Evolutionary conservation across 53 echinoderm and acorn worm genomes (phyloP), one percentile per base, ranked within the genome.

Genomic region (Henricia sp.): DNA sequence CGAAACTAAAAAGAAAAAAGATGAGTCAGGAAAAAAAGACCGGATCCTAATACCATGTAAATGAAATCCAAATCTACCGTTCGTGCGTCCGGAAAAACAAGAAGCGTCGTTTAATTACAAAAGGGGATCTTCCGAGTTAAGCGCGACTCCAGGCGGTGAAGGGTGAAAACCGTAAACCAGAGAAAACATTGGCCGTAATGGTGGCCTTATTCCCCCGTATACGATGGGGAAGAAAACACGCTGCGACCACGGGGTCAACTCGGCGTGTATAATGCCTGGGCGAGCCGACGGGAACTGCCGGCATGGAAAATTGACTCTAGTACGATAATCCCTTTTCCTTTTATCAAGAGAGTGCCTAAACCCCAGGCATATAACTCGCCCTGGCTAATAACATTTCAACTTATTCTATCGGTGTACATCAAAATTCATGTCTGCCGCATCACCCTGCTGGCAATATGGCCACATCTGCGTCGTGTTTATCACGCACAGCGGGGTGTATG

Each of bases 31-130:
- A 10, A 14, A 46, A 11, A 24, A n/a, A 68, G 26, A 70, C 27
- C 3, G 23, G 4, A 12, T 14, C 71, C 34, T 80, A 80, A 80
- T 80, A 64, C 80, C 80, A 33, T 32, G 21, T 64, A 80, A 80
- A 80, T 80, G 80, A 80, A 80, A 50, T 80, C 80, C 34, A 80
- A 80, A 80, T 80, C 80, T 64, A 19, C n/a, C 63, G 34, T 42
- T 80, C 64, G 80, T 80, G 80, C 23, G 63, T 43, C 63, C 80
- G 30, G 80, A 46, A 80, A 80, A 80, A 64, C 80, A 80, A 80
- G 80, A 80, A 64, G 50, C 80, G 80, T 80, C 80, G 50, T 80
- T n/a, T 80, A 80, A 80, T 80, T 80, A 80, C 80, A 80, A 46
- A 21, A 64, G 36, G 64, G 80, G 80, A 80, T 80, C 28, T 50